A percentile compares a stretch with the other conserved stretches of the same genome.
Conservation (phyloP, 2,888 invertebrate species). For the Ceraclea dissimilis region DNA sequence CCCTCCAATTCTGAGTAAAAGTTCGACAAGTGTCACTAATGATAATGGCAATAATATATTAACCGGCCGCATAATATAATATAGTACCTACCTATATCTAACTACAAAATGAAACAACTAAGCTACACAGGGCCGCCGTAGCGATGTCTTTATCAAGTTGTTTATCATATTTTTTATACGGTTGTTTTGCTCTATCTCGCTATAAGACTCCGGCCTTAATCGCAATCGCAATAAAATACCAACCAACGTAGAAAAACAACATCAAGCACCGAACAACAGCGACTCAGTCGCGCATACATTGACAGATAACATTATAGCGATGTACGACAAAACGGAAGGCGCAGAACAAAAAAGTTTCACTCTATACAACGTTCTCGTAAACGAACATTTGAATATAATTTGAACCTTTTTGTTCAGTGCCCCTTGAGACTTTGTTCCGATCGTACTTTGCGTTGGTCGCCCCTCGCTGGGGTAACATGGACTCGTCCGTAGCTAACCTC, state of each 20-base stretch:
- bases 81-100: neutral
- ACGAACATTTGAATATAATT: neutral
- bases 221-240: conserved; percentile 16
- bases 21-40: conserved; percentile 1
- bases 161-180: conserved; percentile 1
- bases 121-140: too few relatives aligned
- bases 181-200: conserved; percentile 1
- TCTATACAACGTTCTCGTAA: neutral
- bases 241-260: conserved; percentile 9
- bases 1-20: neutral
- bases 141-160: too few relatives aligned
- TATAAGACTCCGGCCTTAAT: conserved; percentile 11
- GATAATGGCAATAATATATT: neutral
- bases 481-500: conserved; percentile 40
- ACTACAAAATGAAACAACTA: too few relatives aligned
- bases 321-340: neutral
- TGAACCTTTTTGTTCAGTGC: neutral
- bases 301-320: neutral
- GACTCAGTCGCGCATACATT: conserved; percentile 7
- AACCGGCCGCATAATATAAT: neutral
- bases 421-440: neutral
- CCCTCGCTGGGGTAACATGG: conserved; percentile 26
- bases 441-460: conserved; percentile 22
- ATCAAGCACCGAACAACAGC: conserved; percentile 4
- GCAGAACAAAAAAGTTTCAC: neutral